These are phyloP conservation scores for Procambarus clarkii DNA, from an alignment of 1,140 invertebrate species.

Conservation along the genomic window DNA sequence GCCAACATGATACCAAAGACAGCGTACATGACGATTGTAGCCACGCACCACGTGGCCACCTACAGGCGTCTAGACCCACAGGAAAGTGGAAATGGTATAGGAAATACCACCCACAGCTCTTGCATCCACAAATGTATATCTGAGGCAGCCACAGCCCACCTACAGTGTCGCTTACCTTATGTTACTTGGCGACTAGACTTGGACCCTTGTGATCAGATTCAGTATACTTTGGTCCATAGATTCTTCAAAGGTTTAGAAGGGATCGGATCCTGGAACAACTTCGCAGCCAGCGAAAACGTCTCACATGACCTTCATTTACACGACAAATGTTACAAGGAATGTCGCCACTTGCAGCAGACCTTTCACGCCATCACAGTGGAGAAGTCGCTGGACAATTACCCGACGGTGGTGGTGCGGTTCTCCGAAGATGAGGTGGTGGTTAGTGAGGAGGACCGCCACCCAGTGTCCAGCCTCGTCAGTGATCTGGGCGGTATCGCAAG, in stretches of 20 bases:
- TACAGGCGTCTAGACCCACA: conserved; percentile 2
- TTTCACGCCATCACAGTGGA: conserved; percentile 1
- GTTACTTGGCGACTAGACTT: background rate
- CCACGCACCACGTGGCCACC: background rate
- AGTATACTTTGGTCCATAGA: background rate
- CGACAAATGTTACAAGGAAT: conserved; percentile 17
- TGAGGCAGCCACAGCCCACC: background rate
- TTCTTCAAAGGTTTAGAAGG: conserved; percentile 26
- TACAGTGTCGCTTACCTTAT: conserved; percentile 14
- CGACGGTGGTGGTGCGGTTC: conserved; percentile 41
- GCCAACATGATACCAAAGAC: conserved; percentile 27
- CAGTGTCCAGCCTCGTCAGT: conserved; percentile 2
- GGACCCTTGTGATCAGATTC: background rate
- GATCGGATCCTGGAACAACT: background rate
- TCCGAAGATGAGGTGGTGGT: conserved; percentile 5
- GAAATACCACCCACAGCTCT: background rate
- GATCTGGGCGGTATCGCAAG: conserved; percentile 19
- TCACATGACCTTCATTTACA: background rate
- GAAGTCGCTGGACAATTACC: conserved; percentile 5
- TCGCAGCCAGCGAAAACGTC: background rate
- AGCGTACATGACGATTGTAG: background rate
- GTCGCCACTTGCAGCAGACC: background rate
- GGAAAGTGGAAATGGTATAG: background rate
- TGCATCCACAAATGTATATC: conserved; percentile 27
- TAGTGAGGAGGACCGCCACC: conserved; percentile 26